Conservation (phyloP, 2,888 invertebrate genomes). For the Pyrgus malvae region DNA sequence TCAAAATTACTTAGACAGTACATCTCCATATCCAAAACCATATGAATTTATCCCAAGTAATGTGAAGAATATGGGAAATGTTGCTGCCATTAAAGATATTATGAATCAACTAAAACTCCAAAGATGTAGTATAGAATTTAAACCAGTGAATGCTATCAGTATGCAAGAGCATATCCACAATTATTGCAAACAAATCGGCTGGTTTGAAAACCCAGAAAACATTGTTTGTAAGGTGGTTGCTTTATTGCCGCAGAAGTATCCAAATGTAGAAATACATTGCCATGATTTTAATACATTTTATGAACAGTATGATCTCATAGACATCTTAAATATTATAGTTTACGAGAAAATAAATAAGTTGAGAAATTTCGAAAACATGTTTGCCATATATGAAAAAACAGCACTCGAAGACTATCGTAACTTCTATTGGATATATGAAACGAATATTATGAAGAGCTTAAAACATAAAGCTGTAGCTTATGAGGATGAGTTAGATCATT, state of each 20-base stretch:
- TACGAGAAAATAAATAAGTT: slow-evolving; percentile 77
- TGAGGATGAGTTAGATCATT: slow-evolving; percentile 63
- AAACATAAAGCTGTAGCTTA: slow-evolving; percentile 63
- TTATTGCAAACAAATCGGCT: slow-evolving; percentile 76
- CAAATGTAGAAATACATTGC: slow-evolving; percentile 56
- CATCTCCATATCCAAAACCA: slow-evolving; percentile 81
- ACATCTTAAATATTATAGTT: slow-evolving; percentile 78
- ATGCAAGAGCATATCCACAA: slow-evolving; percentile 71
- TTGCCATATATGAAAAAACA: slow-evolving; percentile 81
- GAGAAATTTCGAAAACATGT: slow-evolving; percentile 66
- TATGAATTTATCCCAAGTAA: slow-evolving; percentile 85
- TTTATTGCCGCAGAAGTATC: slow-evolving; percentile 60
- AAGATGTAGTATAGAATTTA: slow-evolving; percentile 63
- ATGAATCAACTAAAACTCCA: slow-evolving; percentile 82
- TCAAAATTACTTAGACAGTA: slow-evolving; percentile 71
- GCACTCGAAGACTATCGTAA: slow-evolving; percentile 76
- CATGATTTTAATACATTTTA: slow-evolving; percentile 63
- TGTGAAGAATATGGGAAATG: slow-evolving; percentile 79
- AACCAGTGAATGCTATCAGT: slow-evolving; percentile 59
- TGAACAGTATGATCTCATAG: slow-evolving; percentile 73
- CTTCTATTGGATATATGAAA: slow-evolving; percentile 83
- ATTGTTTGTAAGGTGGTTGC: slow-evolving; percentile 76
- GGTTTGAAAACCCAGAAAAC: slow-evolving; percentile 70
- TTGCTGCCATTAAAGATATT: slow-evolving; percentile 70
- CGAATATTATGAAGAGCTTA: slow-evolving; percentile 50